phyloP scores from a whole-genome alignment of 2,797 vertebrate species.

The Mus minutoides region DNA sequence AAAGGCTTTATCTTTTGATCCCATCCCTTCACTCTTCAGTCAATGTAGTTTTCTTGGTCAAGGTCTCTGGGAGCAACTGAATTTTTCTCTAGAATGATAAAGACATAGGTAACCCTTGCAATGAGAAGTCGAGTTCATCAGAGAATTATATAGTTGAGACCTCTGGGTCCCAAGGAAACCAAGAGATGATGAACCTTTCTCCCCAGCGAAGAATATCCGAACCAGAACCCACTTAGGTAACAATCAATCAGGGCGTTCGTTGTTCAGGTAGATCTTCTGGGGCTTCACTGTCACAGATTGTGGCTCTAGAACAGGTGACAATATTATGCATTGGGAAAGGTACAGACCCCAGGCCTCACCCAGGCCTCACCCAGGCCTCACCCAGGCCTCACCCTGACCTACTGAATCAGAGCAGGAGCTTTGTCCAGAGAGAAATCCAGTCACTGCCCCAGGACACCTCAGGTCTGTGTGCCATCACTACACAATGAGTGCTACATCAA shows the following conservation, averaged over 20 bases:
- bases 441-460: background rate
- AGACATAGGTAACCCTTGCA: background rate
- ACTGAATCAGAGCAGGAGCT: background rate
- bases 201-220: background rate
- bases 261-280: background rate
- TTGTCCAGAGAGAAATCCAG: background rate
- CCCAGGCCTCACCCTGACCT: background rate
- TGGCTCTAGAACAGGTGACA: background rate
- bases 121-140: background rate
- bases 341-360: background rate
- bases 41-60: background rate
- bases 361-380: background rate
- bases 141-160: background rate
- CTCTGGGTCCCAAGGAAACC: background rate
- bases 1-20: background rate
- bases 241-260: background rate
- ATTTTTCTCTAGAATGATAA: conserved; percentile 22
- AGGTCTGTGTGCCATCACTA: background rate
- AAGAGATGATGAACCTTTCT: background rate
- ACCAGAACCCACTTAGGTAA: background rate
- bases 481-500: background rate
- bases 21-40: background rate
- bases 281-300: background rate
- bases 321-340: background rate
- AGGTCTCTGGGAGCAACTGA: background rate